phyloP scores from a whole-genome alignment of 2,888 invertebrate genomes.

The Odiellus spinosus region DNA sequence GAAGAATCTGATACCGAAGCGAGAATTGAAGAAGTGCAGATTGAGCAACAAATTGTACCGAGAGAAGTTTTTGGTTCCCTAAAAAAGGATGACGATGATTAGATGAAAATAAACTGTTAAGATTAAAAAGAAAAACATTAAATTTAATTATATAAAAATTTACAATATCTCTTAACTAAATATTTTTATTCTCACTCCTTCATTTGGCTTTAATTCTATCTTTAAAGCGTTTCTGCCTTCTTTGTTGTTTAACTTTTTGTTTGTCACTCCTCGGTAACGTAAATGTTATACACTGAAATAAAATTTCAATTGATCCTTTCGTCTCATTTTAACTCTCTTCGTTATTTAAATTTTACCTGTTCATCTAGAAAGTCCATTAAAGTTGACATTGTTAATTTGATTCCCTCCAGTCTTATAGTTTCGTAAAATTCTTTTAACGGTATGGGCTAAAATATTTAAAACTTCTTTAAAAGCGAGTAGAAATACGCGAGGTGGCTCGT shows the following conservation, averaged over 20 bases:
- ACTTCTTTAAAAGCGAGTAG: not conserved
- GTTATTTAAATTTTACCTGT: constrained; percentile 26
- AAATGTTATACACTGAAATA: constrained; percentile 25
- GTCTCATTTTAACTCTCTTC: not conserved
- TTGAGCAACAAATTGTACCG: constrained; percentile 63
- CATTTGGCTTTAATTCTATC: constrained; percentile 10
- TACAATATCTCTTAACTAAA: not conserved
- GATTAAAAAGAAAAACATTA: too few species aligned
- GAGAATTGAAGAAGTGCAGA: constrained; percentile 26
- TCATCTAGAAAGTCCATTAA: constrained; percentile 39
- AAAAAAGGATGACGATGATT: constrained; percentile 25
- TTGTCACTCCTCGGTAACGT: constrained; percentile 11
- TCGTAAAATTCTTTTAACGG: constrained; percentile 33
- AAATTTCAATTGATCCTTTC: not conserved
- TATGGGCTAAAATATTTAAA: constrained; percentile 27
- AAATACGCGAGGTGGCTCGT: too few species aligned
- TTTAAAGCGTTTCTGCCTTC: constrained; percentile 6
- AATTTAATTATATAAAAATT: too few species aligned
- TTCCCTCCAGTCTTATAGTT: constrained; percentile 31
- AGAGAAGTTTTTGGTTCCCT: constrained; percentile 80
- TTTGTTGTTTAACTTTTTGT: constrained; percentile 8
- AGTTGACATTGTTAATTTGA: constrained; percentile 32
- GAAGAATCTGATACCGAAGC: constrained; percentile 16
- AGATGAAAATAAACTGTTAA: not conserved
- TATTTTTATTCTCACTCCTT: constrained; percentile 1